Evolutionary conservation across 2,113 vertebrate genomes (phyloP).

Genomic region (Camelus bactrianus): DNA sequence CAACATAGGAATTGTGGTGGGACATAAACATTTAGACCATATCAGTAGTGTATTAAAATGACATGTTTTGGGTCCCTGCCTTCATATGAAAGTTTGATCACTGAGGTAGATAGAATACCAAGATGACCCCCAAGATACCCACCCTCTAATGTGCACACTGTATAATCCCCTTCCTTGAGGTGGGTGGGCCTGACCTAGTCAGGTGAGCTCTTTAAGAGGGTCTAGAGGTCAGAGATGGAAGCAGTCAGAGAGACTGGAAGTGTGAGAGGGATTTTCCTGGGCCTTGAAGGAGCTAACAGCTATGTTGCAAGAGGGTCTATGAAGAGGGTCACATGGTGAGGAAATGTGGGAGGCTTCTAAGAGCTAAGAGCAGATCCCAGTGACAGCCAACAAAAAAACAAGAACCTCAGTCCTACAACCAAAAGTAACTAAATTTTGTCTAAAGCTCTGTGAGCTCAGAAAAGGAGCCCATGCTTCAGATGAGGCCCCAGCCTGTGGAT

Average conservation of each 20-base stretch:
- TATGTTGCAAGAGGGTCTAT: neutral
- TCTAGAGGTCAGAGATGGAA: neutral
- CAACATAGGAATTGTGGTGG: neutral
- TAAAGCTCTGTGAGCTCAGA: neutral
- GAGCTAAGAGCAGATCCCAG: neutral
- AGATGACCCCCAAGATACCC: neutral
- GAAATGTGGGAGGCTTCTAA: neutral
- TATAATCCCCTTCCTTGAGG: neutral
- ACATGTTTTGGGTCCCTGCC: neutral
- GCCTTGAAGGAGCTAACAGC: neutral
- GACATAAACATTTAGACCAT: neutral
- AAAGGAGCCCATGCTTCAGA: neutral
- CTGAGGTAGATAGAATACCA: neutral
- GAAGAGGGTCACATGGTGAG: neutral
- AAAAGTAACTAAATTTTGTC: neutral
- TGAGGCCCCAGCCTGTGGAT: neutral
- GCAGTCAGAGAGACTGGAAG: neutral
- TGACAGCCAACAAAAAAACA: neutral
- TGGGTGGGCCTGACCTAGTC: neutral
- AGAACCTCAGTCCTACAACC: neutral
- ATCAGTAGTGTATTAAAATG: neutral
- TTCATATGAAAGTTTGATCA: neutral
- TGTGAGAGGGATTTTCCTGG: neutral
- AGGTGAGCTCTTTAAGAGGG: neutral
- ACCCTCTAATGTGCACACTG: rapidly evolving